Evolutionary conservation across 1,140 invertebrate genomes (phyloP).

Genomic region (Sarcophaga bullata): DNA sequence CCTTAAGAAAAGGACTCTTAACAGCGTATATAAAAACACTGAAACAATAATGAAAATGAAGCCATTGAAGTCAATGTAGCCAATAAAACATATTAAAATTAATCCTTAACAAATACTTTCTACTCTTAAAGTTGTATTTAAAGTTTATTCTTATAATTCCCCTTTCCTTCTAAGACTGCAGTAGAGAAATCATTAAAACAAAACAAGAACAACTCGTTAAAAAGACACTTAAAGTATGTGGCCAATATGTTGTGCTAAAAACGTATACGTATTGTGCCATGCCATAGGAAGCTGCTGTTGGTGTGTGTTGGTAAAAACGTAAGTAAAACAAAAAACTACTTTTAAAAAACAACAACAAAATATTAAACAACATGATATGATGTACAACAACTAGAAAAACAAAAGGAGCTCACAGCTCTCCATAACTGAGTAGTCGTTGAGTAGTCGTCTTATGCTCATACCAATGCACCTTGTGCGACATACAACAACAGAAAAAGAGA

Average conservation of each 20-base stretch:
- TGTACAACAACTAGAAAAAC: background rate
- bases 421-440: background rate
- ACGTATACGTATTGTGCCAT: background rate
- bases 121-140: too few species aligned
- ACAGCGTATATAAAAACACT: too few species aligned
- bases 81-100: too few species aligned
- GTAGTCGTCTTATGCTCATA: background rate
- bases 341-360: background rate
- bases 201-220: background rate
- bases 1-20: too few species aligned
- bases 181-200: background rate
- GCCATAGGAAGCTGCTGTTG: background rate
- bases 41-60: too few species aligned
- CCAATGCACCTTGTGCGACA: background rate
- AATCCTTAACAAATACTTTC: too few species aligned
- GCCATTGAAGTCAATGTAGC: too few species aligned
- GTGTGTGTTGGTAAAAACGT: background rate
- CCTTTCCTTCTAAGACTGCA: too few species aligned
- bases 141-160: too few species aligned
- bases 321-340: background rate
- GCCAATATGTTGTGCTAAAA: background rate
- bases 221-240: background rate
- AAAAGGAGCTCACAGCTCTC: background rate
- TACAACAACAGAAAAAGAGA: background rate
- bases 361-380: constrained; percentile 41